These are phyloP conservation scores for Sphecodes monilicornis DNA, from an alignment of 2,888 invertebrate genomes.

Conservation along the genomic window DNA sequence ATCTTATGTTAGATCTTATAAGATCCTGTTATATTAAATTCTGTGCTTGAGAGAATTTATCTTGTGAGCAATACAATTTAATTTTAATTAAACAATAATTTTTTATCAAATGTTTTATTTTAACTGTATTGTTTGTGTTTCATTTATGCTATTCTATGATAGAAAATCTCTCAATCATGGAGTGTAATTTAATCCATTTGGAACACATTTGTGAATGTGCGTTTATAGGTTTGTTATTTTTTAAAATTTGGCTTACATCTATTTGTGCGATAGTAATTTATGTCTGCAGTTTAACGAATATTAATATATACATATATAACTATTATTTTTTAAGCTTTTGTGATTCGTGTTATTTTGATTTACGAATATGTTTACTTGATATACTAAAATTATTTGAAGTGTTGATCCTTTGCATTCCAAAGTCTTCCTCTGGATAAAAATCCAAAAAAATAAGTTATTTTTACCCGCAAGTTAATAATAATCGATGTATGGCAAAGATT, in stretches of 20 bases:
- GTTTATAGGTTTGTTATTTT: slow-evolving; percentile 35
- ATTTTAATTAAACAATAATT: background rate
- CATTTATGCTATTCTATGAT: background rate
- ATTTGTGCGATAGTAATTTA: slow-evolving; percentile 39
- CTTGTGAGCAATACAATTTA: background rate
- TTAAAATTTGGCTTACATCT: slow-evolving; percentile 42
- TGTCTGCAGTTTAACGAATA: slow-evolving; percentile 27
- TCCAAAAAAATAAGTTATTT: background rate
- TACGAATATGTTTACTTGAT: slow-evolving; percentile 18
- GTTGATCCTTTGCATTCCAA: slow-evolving; percentile 49
- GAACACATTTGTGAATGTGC: slow-evolving; percentile 44
- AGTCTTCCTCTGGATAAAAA: background rate
- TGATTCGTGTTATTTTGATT: slow-evolving; percentile 14
- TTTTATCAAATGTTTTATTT: slow-evolving; percentile 15
- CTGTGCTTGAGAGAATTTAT: slow-evolving; percentile 55
- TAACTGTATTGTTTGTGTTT: background rate
- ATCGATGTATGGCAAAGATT: background rate
- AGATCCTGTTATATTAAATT: slow-evolving; percentile 41
- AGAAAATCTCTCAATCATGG: slow-evolving; percentile 51
- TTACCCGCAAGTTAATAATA: background rate
- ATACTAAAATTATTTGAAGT: slow-evolving; percentile 25
- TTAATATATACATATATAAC: slow-evolving; percentile 28
- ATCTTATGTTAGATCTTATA: no score
- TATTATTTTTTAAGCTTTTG: slow-evolving; percentile 45
- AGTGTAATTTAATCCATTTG: slow-evolving; percentile 34